Percentiles rank a stretch among this genome's conserved stretches.
Conservation (phyloP, 2,797 vertebrate genomes). For the Adelosebastes latens region DNA sequence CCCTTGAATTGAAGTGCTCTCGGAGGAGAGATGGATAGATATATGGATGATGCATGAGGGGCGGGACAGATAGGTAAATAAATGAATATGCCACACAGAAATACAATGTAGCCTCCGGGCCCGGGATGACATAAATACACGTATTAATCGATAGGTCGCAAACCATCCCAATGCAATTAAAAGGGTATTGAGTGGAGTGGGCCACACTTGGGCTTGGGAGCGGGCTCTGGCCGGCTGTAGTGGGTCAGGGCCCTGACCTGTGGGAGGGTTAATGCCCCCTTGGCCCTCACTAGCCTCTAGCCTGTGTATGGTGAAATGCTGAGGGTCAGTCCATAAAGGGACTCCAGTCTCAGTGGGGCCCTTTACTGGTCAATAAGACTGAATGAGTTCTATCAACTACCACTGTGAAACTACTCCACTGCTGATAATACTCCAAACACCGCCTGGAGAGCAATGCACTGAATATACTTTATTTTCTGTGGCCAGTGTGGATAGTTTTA, state of each 20-base stretch:
- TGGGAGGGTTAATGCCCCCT: slow-evolving; percentile 73
- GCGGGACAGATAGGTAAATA: slow-evolving; percentile 84
- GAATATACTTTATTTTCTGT: slow-evolving; percentile 13
- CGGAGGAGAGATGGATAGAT: slow-evolving; percentile 82
- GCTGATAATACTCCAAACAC: slow-evolving; percentile 44
- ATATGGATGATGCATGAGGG: slow-evolving; percentile 81
- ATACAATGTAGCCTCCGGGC: slow-evolving; percentile 81
- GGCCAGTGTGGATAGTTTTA: neutral
- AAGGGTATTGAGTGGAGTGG: slow-evolving; percentile 80
- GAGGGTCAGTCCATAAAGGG: slow-evolving; percentile 82
- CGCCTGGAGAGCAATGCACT: slow-evolving; percentile 29
- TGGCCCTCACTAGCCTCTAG: slow-evolving; percentile 70
- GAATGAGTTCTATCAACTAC: slow-evolving; percentile 75
- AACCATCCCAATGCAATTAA: slow-evolving; percentile 84
- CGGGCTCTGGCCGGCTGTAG: slow-evolving; percentile 48
- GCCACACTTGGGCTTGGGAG: slow-evolving; percentile 60
- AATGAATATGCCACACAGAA: slow-evolving; percentile 86
- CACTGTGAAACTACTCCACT: slow-evolving; percentile 49
- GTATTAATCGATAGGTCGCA: slow-evolving; percentile 84
- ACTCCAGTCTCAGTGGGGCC: slow-evolving; percentile 75
- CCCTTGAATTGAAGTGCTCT: slow-evolving; percentile 84
- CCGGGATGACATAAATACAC: slow-evolving; percentile 80
- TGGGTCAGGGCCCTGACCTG: slow-evolving; percentile 72
- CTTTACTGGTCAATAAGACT: slow-evolving; percentile 77
- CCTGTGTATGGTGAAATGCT: slow-evolving; percentile 65